These are phyloP conservation scores for Polia nebulosa DNA, from an alignment of 2,888 invertebrate genomes.

Conservation along the genomic window DNA sequence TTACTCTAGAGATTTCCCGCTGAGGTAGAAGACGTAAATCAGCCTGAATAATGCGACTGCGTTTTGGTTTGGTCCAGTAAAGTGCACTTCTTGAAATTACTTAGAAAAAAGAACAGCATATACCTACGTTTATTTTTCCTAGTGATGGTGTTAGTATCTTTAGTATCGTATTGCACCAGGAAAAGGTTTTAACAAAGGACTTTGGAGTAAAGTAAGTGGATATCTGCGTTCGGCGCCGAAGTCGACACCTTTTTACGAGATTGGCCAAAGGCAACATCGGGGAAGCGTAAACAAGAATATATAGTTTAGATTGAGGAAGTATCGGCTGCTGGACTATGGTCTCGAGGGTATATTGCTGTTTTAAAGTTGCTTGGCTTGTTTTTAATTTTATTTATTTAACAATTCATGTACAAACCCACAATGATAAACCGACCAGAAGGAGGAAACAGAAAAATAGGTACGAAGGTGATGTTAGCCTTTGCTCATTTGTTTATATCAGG, in stretches of 20 bases:
- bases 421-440: too few relatives aligned
- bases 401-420: too few relatives aligned
- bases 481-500: too few relatives aligned
- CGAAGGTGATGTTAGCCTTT: too few relatives aligned
- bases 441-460: too few relatives aligned
- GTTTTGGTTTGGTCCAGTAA: conserved; percentile 68
- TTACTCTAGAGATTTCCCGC: conserved; percentile 57
- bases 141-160: conserved; percentile 37
- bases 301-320: conserved; percentile 27
- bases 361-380: background rate
- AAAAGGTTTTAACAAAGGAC: conserved; percentile 50
- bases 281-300: conserved; percentile 26
- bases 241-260: conserved; percentile 57
- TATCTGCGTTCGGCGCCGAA: conserved; percentile 40
- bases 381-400: background rate
- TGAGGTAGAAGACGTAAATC: conserved; percentile 70
- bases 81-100: conserved; percentile 76
- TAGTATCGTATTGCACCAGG: conserved; percentile 37
- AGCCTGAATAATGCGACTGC: conserved; percentile 73
- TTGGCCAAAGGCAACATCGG: conserved; percentile 31
- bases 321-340: conserved; percentile 6
- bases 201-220: conserved; percentile 57
- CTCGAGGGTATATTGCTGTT: background rate
- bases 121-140: conserved; percentile 31
- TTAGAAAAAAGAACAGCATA: conserved; percentile 37